phyloP scores from a whole-genome alignment of 2,888 invertebrate genomes.

The Perdita meconis region DNA sequence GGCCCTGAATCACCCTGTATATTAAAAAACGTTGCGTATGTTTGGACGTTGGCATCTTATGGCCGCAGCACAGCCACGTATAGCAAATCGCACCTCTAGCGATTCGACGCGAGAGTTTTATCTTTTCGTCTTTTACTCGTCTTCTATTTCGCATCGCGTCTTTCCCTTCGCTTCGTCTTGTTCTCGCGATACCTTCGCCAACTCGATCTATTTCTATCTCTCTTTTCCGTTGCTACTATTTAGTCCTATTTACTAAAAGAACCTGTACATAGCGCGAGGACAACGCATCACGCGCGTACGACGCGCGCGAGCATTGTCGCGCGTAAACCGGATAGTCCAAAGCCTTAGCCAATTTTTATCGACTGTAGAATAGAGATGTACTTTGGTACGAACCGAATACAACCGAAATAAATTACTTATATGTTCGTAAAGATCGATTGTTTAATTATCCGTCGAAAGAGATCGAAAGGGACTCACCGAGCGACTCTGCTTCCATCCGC shows the following conservation, averaged over 20 bases:
- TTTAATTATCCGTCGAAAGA: neutral
- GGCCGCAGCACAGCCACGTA: no score
- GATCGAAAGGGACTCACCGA: no score
- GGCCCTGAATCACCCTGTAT: no score
- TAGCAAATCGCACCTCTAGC: no score
- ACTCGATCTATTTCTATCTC: neutral
- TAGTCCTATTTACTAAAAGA: constrained; percentile 21
- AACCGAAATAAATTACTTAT: constrained; percentile 66
- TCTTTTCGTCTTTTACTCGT: neutral
- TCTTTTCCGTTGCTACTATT: neutral
- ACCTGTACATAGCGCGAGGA: constrained; percentile 40
- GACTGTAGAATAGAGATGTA: constrained; percentile 54
- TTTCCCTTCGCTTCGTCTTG: neutral
- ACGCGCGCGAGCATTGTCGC: constrained; percentile 30
- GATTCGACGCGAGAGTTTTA: neutral
- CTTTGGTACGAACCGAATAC: constrained; percentile 45
- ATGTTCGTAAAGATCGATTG: constrained; percentile 42
- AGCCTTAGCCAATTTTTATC: constrained; percentile 67
- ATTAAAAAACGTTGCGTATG: no score
- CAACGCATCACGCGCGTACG: neutral
- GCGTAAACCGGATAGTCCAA: constrained; percentile 66
- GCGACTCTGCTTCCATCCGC: no score
- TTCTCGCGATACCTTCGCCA: neutral
- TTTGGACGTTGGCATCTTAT: no score
- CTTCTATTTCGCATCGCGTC: neutral